Conservation (phyloP, 2,797 vertebrate species). For the Pelodytes ibericus region DNA sequence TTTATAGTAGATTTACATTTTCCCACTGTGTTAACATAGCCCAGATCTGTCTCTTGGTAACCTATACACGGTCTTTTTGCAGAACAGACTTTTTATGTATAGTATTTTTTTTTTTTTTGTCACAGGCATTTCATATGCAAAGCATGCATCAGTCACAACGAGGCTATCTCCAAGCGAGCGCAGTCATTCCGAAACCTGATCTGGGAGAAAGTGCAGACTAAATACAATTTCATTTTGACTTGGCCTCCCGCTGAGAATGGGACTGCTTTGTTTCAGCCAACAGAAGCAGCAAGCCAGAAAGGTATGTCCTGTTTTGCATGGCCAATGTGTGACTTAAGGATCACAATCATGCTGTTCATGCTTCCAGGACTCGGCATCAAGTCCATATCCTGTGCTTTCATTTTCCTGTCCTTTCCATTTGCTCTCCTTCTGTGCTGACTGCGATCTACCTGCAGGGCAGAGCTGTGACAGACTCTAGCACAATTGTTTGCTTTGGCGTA, state of each 20-base stretch:
- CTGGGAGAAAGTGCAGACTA: conserved; percentile 82
- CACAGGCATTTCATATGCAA: conserved; percentile 85
- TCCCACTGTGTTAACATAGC: not conserved
- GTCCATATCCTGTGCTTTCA: conserved; percentile 67
- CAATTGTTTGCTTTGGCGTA: conserved; percentile 76
- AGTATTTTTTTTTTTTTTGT: conserved; percentile 75
- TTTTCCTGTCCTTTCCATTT: conserved; percentile 70
- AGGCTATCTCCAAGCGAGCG: conserved; percentile 81
- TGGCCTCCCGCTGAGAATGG: conserved; percentile 87
- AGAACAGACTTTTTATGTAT: conserved; percentile 79
- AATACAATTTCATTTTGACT: conserved; percentile 93
- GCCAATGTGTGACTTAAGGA: conserved; percentile 77
- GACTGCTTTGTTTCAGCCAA: conserved; percentile 83
- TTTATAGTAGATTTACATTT: conserved; percentile 4
- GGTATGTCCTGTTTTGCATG: conserved; percentile 83
- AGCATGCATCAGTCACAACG: conserved; percentile 80
- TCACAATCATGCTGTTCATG: conserved; percentile 73
- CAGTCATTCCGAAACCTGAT: conserved; percentile 89
- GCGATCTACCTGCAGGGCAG: conserved; percentile 77
- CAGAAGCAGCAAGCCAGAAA: conserved; percentile 82
- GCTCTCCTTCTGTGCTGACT: conserved; percentile 69
- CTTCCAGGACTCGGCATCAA: conserved; percentile 68
- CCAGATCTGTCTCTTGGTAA: conserved; percentile 51
- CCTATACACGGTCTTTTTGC: conserved; percentile 61
- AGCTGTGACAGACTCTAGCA: conserved; percentile 66